Conservation (phyloP, 1,140 invertebrate genomes). For the Drosophila orena region DNA sequence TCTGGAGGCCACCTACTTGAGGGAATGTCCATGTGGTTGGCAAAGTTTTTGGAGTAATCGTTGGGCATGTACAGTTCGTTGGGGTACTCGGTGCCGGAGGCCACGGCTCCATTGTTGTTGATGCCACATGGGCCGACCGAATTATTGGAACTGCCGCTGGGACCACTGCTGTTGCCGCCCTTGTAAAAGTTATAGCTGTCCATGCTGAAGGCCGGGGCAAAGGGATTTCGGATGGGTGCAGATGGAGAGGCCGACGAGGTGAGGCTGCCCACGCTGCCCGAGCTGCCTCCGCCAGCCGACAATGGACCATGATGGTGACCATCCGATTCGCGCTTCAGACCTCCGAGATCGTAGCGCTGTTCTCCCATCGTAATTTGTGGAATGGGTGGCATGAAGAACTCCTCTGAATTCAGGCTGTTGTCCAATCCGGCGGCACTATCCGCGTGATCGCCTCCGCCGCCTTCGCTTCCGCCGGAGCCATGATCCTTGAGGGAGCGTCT, state of each 20-base stretch:
- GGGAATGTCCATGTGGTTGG: constrained; percentile 84
- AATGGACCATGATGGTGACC: constrained; percentile 52
- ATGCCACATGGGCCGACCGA: constrained; percentile 17
- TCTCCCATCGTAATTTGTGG: constrained; percentile 83
- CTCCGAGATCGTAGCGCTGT: constrained; percentile 73
- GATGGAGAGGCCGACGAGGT: constrained; percentile 36
- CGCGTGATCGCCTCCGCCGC: constrained; percentile 60
- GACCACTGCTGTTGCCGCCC: constrained; percentile 37
- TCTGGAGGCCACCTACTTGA: constrained; percentile 70
- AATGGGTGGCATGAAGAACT: constrained; percentile 80
- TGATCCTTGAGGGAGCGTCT: constrained; percentile 68
- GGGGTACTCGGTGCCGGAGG: constrained; percentile 67
- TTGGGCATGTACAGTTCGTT: constrained; percentile 83
- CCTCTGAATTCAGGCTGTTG: constrained; percentile 65
- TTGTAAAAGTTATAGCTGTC: constrained; percentile 82
- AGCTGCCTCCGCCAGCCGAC: constrained; percentile 17
- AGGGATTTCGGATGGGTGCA: constrained; percentile 58
- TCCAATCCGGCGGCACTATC: constrained; percentile 68
- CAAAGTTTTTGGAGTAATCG: constrained; percentile 82
- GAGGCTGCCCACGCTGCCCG: constrained; percentile 20
- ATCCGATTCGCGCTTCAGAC: constrained; percentile 73
- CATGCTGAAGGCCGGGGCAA: constrained; percentile 65
- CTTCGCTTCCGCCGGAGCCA: constrained; percentile 39
- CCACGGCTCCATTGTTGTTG: constrained; percentile 34
- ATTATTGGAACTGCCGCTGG: constrained; percentile 48